phyloP scores from a whole-genome alignment of 2,797 vertebrate species.

The Sciurus vulgaris region DNA sequence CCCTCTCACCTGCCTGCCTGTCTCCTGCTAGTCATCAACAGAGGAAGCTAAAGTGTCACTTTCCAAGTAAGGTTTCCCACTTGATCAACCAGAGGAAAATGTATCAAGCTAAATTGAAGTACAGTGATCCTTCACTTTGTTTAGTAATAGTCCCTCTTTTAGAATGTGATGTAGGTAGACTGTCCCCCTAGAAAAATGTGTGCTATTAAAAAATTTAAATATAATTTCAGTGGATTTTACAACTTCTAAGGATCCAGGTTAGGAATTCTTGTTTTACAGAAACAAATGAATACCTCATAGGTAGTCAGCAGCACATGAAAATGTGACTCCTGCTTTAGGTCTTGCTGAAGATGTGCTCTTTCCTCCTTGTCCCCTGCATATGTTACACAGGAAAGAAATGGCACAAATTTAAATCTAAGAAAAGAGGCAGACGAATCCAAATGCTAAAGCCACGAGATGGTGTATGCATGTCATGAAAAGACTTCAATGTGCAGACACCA shows the following conservation, averaged over 20 bases:
- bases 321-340: slow-evolving; percentile 77
- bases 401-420: slow-evolving; percentile 90
- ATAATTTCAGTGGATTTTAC: not conserved
- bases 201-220: not conserved
- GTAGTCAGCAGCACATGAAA: slow-evolving; percentile 90
- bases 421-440: slow-evolving; percentile 19
- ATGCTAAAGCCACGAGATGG: not conserved
- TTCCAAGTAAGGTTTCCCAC: not conserved
- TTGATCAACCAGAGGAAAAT: not conserved
- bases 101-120: not conserved
- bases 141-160: not conserved
- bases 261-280: not conserved
- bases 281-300: slow-evolving; percentile 90
- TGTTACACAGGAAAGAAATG: slow-evolving; percentile 90
- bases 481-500: not conserved
- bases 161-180: not conserved
- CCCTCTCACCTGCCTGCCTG: not conserved
- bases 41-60: not conserved
- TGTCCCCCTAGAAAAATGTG: not conserved
- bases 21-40: not conserved
- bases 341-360: slow-evolving; percentile 89
- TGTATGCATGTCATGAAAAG: not conserved
- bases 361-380: slow-evolving; percentile 93
- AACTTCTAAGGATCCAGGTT: not conserved
- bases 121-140: not conserved